phyloP scores from a whole-genome alignment of 2,797 vertebrate species.

The Microhierax caerulescens region DNA sequence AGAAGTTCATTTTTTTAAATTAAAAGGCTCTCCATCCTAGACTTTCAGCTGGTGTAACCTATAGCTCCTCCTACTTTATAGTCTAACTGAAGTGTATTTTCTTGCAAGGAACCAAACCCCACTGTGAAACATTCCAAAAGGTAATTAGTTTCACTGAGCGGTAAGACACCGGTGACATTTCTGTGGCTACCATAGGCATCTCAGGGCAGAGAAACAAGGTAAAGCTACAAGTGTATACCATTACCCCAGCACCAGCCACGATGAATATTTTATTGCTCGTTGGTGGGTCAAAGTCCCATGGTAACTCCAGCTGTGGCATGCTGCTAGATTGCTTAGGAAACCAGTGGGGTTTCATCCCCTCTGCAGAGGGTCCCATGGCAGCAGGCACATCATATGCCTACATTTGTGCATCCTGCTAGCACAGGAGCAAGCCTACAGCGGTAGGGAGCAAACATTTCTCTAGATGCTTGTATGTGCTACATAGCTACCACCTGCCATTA shows the following conservation, averaged over 20 bases:
- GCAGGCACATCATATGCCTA: background rate
- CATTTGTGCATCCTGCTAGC: background rate
- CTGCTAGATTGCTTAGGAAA: background rate
- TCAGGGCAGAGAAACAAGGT: background rate
- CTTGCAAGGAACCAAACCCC: background rate
- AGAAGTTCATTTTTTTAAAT: background rate
- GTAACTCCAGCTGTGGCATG: background rate
- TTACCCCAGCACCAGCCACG: background rate
- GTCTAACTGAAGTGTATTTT: background rate
- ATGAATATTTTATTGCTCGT: background rate
- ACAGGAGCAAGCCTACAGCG: background rate
- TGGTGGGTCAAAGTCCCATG: fast-evolving
- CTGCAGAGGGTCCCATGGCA: background rate
- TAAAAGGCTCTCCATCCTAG: background rate
- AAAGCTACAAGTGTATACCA: background rate
- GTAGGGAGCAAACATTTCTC: background rate
- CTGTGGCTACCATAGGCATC: background rate
- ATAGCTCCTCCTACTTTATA: background rate
- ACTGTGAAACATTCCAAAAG: background rate
- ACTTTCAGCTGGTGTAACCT: background rate
- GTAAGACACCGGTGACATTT: background rate
- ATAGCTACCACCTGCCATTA: background rate
- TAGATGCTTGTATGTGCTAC: background rate
- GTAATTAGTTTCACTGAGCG: background rate
- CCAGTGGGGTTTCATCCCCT: background rate